These are phyloP conservation scores for Clupea harengus DNA, from an alignment of 2,113 vertebrate species.

Conservation along the genomic window DNA sequence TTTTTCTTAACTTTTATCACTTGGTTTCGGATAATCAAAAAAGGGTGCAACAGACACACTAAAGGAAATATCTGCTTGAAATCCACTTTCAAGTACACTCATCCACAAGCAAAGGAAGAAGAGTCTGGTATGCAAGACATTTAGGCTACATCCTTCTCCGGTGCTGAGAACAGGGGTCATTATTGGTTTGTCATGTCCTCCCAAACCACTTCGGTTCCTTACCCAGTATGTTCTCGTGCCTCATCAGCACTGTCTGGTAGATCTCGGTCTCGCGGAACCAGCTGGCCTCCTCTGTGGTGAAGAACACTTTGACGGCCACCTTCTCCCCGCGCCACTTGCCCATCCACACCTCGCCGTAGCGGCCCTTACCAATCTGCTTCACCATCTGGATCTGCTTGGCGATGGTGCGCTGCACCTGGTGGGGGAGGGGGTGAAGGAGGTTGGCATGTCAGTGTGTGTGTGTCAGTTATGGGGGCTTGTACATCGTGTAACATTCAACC, in stretches of 20 bases:
- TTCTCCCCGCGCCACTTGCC: slow-evolving; percentile 93
- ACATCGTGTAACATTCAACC: not conserved
- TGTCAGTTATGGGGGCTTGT: not conserved
- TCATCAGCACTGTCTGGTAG: slow-evolving; percentile 97
- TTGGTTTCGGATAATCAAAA: not conserved
- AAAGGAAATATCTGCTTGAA: not conserved
- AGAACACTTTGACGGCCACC: slow-evolving; percentile 96
- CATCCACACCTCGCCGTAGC: slow-evolving; percentile 98
- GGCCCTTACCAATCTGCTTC: slow-evolving; percentile 95
- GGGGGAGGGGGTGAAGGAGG: not conserved
- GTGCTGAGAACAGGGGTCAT: not conserved
- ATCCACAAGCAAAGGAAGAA: not conserved
- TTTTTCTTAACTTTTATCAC: not conserved
- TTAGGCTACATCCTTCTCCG: not conserved
- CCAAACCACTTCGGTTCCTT: slow-evolving; percentile 51
- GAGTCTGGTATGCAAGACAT: not conserved
- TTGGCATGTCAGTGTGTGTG: not conserved
- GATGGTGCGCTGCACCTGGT: slow-evolving; percentile 93
- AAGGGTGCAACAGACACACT: not conserved
- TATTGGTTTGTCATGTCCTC: no score
- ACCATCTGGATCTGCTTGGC: slow-evolving; percentile 99
- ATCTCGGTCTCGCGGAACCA: slow-evolving; percentile 99
- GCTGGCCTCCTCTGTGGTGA: slow-evolving; percentile 96
- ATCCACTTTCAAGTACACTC: no score
- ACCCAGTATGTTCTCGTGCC: slow-evolving; percentile 97